Base-by-base conservation (phyloP, 2,888 invertebrate genomes). In the Fragum sueziense region DNA sequence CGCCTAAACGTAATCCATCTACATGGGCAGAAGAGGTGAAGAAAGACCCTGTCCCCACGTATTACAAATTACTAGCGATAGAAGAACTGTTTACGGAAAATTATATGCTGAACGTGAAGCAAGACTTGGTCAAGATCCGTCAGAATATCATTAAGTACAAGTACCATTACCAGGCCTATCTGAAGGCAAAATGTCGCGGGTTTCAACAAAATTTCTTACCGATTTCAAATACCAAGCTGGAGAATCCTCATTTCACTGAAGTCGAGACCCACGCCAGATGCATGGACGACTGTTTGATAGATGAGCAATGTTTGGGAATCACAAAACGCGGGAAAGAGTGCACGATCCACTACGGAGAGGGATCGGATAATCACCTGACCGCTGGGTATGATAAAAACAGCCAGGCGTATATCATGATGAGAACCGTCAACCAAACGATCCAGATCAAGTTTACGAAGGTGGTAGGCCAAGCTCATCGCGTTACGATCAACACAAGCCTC, bases 11-110 rank as follows among this genome's bases (percentile, higher is more conserved):
- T 2, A 73, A 82, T 25, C 75, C 82, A 1, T 37, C 59, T 29
- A 76, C 71, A 2, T 82, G 82, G 82, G 78, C 82, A 1, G 75
- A 75, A 33, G 61, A 41, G 11, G 82, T 82, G 0, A 72, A 82
- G 33, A 65, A 72, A 9, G 70, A 62, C 25, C 82, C 82, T 2
- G 74, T 82, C 25, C 82, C 82, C 1, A 65, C 62, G 0, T 1
- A 31, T 11, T 82, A 82, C 37, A 70, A 54, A 67, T 47, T 82
- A 20, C 9, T 31, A 22, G 51, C 75, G 14, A 79, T 82, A 11
- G 76, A 79, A 41, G 29, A 76, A 0, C 41, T 82, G 0, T 82
- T 82, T 37, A 73, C 82, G 0, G 73, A 61, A 7, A 54, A 37
- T 20, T 82, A 57, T 31, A 79, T 82, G 78, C 51, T 6, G n/a